A percentile compares a stretch with the other conserved stretches of the same genome.
Conservation (phyloP, 2,797 vertebrate species). For the Platyrinchus mystaceus region DNA sequence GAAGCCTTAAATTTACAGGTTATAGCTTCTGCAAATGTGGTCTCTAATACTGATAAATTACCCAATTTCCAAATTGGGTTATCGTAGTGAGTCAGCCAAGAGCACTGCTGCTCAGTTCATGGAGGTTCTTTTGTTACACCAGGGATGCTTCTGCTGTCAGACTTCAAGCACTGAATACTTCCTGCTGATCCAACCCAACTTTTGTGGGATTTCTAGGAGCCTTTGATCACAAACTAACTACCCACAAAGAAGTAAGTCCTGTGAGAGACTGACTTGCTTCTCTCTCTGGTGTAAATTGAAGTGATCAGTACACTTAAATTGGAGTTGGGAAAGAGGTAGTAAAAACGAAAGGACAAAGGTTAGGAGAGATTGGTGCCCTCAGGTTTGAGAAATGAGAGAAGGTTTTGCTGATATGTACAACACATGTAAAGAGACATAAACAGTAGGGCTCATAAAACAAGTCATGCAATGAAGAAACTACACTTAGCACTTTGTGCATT, state of each 20-base stretch:
- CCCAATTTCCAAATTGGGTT: slow-evolving; percentile 14
- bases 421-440: background rate
- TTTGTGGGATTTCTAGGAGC: background rate
- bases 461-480: background rate
- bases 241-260: background rate
- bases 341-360: background rate
- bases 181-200: background rate
- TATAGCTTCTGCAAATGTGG: background rate
- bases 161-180: background rate
- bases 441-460: background rate
- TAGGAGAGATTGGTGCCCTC: background rate
- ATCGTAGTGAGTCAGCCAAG: background rate
- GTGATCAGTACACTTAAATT: background rate
- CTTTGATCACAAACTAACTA: background rate
- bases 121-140: background rate
- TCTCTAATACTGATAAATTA: slow-evolving; percentile 25
- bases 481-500: background rate
- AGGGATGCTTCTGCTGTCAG: background rate
- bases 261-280: background rate
- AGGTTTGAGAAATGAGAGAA: background rate
- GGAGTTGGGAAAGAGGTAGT: background rate
- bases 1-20: background rate
- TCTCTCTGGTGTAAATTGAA: background rate
- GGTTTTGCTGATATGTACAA: background rate
- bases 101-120: background rate